These are phyloP conservation scores for Delphinus delphis DNA, from an alignment of 2,113 vertebrate species.

Conservation along the genomic window DNA sequence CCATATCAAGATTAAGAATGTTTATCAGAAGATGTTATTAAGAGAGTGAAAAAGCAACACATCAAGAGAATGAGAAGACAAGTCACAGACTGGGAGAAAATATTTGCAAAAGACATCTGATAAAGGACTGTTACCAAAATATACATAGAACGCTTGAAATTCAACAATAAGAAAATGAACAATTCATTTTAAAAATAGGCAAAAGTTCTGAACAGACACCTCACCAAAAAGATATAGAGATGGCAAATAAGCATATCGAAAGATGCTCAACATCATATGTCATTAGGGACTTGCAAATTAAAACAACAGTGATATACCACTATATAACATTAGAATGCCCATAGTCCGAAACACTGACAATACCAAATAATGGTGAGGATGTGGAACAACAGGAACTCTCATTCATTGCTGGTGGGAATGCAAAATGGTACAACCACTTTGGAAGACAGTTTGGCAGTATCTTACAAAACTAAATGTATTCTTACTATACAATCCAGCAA, in stretches of 20 bases:
- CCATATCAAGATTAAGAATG: not conserved
- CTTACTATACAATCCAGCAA: not conserved
- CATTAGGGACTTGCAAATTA: not conserved
- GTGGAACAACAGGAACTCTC: not conserved
- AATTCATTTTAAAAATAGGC: not conserved
- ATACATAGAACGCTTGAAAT: not conserved
- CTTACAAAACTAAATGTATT: not conserved
- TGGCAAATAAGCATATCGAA: not conserved
- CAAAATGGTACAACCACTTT: not conserved
- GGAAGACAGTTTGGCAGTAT: not conserved
- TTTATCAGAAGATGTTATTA: not conserved
- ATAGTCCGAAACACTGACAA: not conserved
- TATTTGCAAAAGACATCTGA: not conserved
- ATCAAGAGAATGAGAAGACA: not conserved
- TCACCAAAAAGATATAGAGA: not conserved
- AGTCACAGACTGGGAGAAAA: not conserved
- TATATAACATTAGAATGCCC: not conserved
- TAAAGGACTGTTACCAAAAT: not conserved
- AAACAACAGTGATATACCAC: not conserved
- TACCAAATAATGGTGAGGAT: not conserved
- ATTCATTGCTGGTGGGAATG: not conserved
- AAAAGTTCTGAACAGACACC: not conserved
- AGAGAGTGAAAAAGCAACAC: not conserved
- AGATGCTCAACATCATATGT: not conserved
- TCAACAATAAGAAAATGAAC: not conserved